A percentile compares a stretch with the other conserved stretches of the same genome.
These are phyloP conservation scores for Aporophyla nigra DNA, from an alignment of 2,888 invertebrate species.

Conservation along the genomic window DNA sequence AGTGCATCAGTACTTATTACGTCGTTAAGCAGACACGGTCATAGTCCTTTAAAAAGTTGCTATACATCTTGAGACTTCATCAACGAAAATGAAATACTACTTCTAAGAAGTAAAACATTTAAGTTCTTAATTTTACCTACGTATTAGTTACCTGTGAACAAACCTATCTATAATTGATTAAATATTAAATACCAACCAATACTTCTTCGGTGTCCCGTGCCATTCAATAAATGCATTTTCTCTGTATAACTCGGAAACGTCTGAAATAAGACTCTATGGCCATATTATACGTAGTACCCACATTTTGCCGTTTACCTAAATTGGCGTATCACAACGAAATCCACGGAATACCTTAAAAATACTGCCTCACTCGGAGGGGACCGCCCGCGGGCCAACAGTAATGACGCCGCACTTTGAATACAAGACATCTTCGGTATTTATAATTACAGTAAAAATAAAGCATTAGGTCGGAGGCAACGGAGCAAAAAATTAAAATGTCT, in stretches of 20 bases:
- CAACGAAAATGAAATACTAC: neutral
- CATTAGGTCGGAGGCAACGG: conserved; percentile 76
- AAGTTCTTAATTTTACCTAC: neutral
- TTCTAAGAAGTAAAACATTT: too few species aligned
- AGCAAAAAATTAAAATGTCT: conserved; percentile 88
- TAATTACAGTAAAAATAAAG: conserved; percentile 86
- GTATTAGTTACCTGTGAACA: neutral
- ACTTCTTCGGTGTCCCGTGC: neutral
- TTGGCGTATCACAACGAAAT: neutral
- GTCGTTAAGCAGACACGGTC: conserved; percentile 33
- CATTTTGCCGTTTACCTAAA: neutral
- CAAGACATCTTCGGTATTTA: conserved; percentile 76
- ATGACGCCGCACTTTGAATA: conserved; percentile 67
- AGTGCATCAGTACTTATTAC: conserved; percentile 47
- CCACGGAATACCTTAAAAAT: conserved; percentile 27
- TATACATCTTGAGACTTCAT: conserved; percentile 1
- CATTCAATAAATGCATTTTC: neutral
- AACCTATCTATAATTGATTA: neutral
- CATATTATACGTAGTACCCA: neutral
- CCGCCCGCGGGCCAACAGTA: conserved; percentile 42
- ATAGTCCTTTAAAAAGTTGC: neutral
- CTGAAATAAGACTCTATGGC: neutral
- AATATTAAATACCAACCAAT: neutral
- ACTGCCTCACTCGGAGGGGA: conserved; percentile 22
- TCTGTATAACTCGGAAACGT: too few species aligned